Conservation (phyloP, 2,113 vertebrate genomes). For the Cyanoliseus patagonus region DNA sequence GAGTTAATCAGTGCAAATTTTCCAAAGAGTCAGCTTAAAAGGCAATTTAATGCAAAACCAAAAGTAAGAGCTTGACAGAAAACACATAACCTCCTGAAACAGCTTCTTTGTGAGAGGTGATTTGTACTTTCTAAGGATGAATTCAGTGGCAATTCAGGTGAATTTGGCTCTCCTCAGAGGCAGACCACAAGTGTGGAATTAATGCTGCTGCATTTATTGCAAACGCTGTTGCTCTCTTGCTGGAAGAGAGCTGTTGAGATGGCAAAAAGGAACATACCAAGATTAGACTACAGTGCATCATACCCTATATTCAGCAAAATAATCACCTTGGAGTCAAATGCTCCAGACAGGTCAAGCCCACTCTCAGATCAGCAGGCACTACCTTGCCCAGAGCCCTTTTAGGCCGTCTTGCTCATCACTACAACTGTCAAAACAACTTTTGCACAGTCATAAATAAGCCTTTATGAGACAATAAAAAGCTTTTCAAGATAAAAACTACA, state of each 20-base stretch:
- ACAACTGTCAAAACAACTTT: not conserved
- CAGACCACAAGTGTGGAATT: not conserved
- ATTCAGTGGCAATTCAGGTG: not conserved
- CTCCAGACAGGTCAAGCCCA: not conserved
- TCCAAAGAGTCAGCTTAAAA: conserved; percentile 3
- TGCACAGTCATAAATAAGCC: not conserved
- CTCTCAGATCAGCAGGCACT: not conserved
- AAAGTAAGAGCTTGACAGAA: not conserved
- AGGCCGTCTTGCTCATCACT: not conserved
- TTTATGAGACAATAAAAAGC: not conserved
- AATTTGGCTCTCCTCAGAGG: not conserved
- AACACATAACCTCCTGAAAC: not conserved
- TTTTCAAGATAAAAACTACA: not conserved
- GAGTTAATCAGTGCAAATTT: conserved; percentile 49
- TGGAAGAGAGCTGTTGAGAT: not conserved
- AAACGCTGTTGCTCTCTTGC: not conserved
- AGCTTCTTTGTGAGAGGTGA: not conserved
- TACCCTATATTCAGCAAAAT: not conserved
- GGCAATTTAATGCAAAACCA: not conserved
- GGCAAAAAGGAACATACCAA: not conserved
- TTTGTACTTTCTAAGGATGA: not conserved
- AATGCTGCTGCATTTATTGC: not conserved
- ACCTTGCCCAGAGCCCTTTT: not conserved
- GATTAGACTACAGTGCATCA: not conserved
- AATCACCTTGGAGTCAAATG: not conserved